A percentile compares a stretch with the other conserved stretches of the same genome.
These are phyloP conservation scores for Tridacna gigas DNA, from an alignment of 2,888 invertebrate species.

Conservation along the genomic window DNA sequence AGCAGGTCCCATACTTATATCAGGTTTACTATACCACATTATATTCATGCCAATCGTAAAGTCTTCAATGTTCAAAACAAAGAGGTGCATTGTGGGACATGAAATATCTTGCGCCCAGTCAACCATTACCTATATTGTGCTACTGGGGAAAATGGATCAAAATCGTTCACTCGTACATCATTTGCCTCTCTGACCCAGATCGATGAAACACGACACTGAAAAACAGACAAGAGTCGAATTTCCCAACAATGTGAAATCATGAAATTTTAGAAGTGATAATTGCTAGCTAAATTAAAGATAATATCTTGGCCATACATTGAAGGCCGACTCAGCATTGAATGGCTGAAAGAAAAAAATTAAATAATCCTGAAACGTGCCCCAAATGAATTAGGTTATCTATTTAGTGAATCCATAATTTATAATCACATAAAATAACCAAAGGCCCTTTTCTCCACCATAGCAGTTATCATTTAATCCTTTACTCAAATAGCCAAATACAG, in stretches of 20 bases:
- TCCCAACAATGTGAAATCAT: slow-evolving; percentile 39
- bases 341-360: neutral
- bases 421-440: slow-evolving; percentile 27
- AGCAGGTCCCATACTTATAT: slow-evolving; percentile 12
- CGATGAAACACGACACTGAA: slow-evolving; percentile 19
- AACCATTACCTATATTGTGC: slow-evolving; percentile 34
- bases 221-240: slow-evolving; percentile 35
- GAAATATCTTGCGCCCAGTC: slow-evolving; percentile 43
- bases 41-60: slow-evolving; percentile 54
- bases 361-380: slow-evolving; percentile 15
- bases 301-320: slow-evolving; percentile 5
- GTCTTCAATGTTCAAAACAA: slow-evolving; percentile 52
- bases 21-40: slow-evolving; percentile 36
- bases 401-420: slow-evolving; percentile 41
- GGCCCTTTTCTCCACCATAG: neutral
- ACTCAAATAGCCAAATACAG: too few species aligned
- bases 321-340: slow-evolving; percentile 9
- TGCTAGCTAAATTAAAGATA: slow-evolving; percentile 23
- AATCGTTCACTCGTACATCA: slow-evolving; percentile 20
- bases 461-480: too few species aligned
- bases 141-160: slow-evolving; percentile 2
- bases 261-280: slow-evolving; percentile 29
- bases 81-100: slow-evolving; percentile 47
- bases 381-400: slow-evolving; percentile 42
- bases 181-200: slow-evolving; percentile 20